Conservation (phyloP, 1,140 invertebrate genomes). For the Euschistus heros region DNA sequence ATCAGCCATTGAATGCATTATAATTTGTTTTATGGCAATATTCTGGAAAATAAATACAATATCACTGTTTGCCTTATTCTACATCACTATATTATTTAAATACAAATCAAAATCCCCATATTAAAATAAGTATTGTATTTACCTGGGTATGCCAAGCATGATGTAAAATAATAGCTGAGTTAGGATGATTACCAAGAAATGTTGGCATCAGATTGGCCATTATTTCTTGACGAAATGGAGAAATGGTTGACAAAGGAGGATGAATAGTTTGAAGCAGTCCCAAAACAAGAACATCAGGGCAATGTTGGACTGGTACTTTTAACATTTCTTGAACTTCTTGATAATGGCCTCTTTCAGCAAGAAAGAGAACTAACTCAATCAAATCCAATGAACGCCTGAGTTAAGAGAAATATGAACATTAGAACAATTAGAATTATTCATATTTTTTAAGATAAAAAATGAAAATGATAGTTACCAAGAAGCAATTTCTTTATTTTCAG, state of each 20-base stretch:
- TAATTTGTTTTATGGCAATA: constrained; percentile 51
- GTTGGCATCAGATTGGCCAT: constrained; percentile 76
- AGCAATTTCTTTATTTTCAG: constrained; percentile 81
- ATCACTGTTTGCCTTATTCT: not conserved
- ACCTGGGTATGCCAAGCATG: constrained; percentile 79
- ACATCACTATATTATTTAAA: too few species aligned
- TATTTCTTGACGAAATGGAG: constrained; percentile 69
- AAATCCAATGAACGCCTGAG: constrained; percentile 70
- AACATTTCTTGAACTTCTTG: constrained; percentile 78
- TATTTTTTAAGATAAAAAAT: too few species aligned
- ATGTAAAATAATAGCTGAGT: constrained; percentile 84
- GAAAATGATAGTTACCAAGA: constrained; percentile 51
- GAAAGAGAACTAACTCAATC: constrained; percentile 72
- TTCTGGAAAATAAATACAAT: constrained; percentile 23
- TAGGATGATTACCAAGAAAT: constrained; percentile 88
- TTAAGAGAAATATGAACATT: constrained; percentile 16
- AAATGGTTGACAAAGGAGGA: constrained; percentile 58
- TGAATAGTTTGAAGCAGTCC: constrained; percentile 65
- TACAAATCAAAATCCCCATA: too few species aligned
- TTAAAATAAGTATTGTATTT: constrained; percentile 1
- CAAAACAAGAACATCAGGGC: constrained; percentile 84
- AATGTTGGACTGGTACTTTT: constrained; percentile 83
- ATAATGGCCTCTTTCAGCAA: constrained; percentile 71
- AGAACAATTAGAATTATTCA: too few species aligned
- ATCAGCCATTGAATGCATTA: constrained; percentile 95